Percentiles rank a stretch among this genome's conserved stretches.
These are phyloP conservation scores for Dorcus parallelipipedus DNA, from an alignment of 2,888 invertebrate genomes.

Conservation along the genomic window DNA sequence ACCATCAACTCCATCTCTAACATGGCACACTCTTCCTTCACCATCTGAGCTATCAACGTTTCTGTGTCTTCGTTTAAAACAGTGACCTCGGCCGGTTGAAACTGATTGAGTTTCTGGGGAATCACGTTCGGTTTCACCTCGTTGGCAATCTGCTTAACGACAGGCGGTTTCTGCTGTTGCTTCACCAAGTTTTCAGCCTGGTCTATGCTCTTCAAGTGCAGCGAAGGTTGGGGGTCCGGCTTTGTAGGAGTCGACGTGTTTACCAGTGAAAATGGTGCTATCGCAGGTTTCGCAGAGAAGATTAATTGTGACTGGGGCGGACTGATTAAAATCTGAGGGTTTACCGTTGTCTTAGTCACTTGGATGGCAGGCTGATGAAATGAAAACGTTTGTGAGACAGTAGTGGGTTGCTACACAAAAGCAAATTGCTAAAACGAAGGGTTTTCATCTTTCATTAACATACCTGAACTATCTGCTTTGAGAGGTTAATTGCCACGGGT, in stretches of 20 bases:
- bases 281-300: too few relatives aligned
- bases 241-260: conserved; percentile 3
- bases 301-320: too few relatives aligned
- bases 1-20: conserved; percentile 66
- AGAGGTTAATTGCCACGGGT: background rate
- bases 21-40: conserved; percentile 61
- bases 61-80: conserved; percentile 33
- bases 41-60: conserved; percentile 56
- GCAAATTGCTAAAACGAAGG: too few relatives aligned
- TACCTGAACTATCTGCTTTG: too few relatives aligned
- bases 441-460: background rate
- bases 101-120: background rate
- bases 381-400: too few relatives aligned
- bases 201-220: background rate
- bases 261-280: background rate
- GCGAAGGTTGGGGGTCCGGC: background rate
- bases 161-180: background rate
- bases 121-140: too few relatives aligned
- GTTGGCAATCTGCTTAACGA: background rate
- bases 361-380: too few relatives aligned
- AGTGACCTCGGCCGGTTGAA: background rate
- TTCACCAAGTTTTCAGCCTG: background rate
- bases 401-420: too few relatives aligned
- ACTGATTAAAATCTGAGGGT: too few relatives aligned
- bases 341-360: too few relatives aligned